Base-by-base conservation (phyloP, 2,888 invertebrate species). In the Watsonalla binaria region DNA sequence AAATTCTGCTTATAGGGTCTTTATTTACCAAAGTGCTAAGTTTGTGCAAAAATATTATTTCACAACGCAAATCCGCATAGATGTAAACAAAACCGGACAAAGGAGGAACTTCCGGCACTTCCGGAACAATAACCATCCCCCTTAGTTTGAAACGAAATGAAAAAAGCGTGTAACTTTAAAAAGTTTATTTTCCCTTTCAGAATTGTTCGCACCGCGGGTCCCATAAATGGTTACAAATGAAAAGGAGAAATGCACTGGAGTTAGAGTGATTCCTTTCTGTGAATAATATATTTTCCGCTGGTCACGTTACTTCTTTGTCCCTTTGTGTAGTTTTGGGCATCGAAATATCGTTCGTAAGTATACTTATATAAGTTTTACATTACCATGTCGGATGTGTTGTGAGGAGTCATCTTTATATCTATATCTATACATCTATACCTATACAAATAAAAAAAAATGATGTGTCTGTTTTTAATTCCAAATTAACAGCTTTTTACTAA, bases 21-120 rank as follows among this genome's bases (percentile, higher is more conserved):
- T 1, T 24, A 24, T 24, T 5, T 37, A 37, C 37, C 8, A 37
- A 6, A 42, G 42, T 42, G 5, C 42, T 11, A 8, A 1, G 11
- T 42, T 11, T 11, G 24, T 5, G 42, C 0, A 42, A 42, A 42
- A 11, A 42, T 11, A 42, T 42, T 42, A 42, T 42, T 42, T 11
- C 11, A 5, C 42, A 42, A 63, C 61, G 55, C 61, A 56, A 54
- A 52, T 49, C n/a, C 52, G 24, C 33, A 9, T 47, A 50, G 46
- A 47, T 49, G 33, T 48, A 51, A 51, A 54, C 54, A 57, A 50
- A 52, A 52, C 39, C 14, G 52, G 35, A 56, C 51, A 57, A 54
- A 55, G 51, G 52, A 37, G 47, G 45, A 47, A 52, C 54, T 54
- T 51, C 14, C 47, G 11, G 1, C 8, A 42, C 42, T 42, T 42